phyloP scores from a whole-genome alignment of 2,888 invertebrate genomes.

The Tinea semifulvella region DNA sequence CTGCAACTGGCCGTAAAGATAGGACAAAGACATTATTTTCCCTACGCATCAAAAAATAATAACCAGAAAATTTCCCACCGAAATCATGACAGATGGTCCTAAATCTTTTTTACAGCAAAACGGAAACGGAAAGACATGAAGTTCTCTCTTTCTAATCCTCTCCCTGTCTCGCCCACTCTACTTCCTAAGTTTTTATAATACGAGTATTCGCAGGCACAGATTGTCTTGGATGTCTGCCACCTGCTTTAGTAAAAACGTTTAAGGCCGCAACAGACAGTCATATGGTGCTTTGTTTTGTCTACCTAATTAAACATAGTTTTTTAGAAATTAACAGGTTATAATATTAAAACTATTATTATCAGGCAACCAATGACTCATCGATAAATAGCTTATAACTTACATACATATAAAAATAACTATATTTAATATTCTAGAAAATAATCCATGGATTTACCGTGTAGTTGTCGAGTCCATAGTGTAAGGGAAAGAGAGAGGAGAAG shows the following conservation, averaged over 20 bases:
- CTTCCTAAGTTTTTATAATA: conserved; percentile 12
- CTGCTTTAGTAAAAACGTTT: conserved; percentile 39
- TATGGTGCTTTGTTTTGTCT: conserved; percentile 39
- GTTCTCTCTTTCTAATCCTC: conserved; percentile 31
- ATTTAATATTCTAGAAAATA: too few species aligned
- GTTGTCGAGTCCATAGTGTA: too few species aligned
- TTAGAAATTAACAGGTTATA: too few species aligned
- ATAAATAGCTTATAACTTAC: too few species aligned
- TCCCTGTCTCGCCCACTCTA: conserved; percentile 28
- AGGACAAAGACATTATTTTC: too few species aligned
- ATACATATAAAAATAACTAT: too few species aligned
- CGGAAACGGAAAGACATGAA: conserved; percentile 60
- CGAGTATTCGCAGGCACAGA: conserved; percentile 50
- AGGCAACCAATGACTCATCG: too few species aligned
- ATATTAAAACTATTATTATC: too few species aligned
- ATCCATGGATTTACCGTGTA: too few species aligned
- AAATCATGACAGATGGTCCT: conserved; percentile 49
- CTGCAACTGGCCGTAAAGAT: too few species aligned
- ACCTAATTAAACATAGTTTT: too few species aligned
- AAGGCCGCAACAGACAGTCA: conserved; percentile 47
- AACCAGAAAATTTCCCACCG: conserved; percentile 36
- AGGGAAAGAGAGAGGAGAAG: too few species aligned
- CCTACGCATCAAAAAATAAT: not conserved
- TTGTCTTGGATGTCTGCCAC: conserved; percentile 43
- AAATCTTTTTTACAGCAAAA: conserved; percentile 48